These are phyloP conservation scores for Cliona cf. orientalis DNA, from an alignment of 37 sponge, comb jelly and placozoan species.

Conservation along the genomic window DNA sequence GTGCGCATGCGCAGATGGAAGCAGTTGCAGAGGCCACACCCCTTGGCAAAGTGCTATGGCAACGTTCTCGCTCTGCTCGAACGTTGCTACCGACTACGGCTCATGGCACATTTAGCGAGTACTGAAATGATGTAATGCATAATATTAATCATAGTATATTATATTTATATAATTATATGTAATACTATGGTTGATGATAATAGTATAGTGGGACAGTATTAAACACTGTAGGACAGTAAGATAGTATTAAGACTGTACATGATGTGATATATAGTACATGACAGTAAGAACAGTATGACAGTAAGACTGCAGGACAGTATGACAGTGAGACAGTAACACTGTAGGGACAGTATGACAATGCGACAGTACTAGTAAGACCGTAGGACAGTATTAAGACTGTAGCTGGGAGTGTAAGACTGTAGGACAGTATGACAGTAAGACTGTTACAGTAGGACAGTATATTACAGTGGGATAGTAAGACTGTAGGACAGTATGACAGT, in stretches of 20 bases:
- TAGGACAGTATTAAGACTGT: not conserved
- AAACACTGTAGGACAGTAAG: no score
- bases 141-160: not conserved
- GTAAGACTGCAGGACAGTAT: not conserved
- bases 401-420: no score
- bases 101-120: slow-evolving; percentile 1
- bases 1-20: no score
- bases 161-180: no score
- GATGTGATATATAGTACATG: not conserved
- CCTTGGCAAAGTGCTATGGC: no score
- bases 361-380: not conserved
- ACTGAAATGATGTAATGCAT: not conserved
- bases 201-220: no score
- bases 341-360: not conserved
- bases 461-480: not conserved
- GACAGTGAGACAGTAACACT: not conserved
- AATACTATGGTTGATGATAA: no score
- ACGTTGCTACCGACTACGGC: no score
- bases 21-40: no score
- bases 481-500: not conserved
- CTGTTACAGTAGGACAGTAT: not conserved
- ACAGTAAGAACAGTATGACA: not conserved
- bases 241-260: no score
- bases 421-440: not conserved
- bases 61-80: no score